phyloP scores from a whole-genome alignment of 1,140 invertebrate species.

The Drosophila busckii region DNA sequence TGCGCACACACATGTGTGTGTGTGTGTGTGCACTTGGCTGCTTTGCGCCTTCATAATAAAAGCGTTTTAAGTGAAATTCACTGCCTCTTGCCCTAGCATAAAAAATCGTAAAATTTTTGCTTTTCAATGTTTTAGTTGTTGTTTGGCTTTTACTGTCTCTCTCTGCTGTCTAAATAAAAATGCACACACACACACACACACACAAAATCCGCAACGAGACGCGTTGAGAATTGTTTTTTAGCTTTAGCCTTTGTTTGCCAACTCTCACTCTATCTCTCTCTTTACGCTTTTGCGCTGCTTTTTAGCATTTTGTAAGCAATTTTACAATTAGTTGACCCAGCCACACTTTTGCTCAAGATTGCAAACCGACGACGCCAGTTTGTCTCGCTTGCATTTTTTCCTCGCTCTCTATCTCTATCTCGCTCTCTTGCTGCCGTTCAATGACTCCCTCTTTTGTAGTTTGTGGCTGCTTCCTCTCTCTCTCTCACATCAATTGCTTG shows the following conservation, averaged over 20 bases:
- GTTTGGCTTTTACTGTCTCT: conserved; percentile 25
- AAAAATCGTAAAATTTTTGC: conserved; percentile 71
- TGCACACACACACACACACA: conserved; percentile 35
- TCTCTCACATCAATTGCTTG: conserved; percentile 49
- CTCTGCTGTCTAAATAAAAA: conserved; percentile 17
- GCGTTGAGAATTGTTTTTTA: conserved; percentile 33
- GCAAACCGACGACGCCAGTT: conserved; percentile 20
- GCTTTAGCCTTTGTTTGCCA: neutral
- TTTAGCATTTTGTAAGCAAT: conserved; percentile 26
- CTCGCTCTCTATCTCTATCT: conserved; percentile 1
- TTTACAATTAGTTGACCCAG: conserved; percentile 37
- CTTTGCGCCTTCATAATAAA: conserved; percentile 59
- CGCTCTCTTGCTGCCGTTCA: conserved; percentile 44
- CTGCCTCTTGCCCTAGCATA: conserved; percentile 58
- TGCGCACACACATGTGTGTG: conserved; percentile 27
- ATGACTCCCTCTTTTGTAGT: conserved; percentile 37
- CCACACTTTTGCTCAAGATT: conserved; percentile 6
- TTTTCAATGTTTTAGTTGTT: conserved; percentile 50
- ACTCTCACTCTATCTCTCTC: neutral
- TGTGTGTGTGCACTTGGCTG: conserved; percentile 15
- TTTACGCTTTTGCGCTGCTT: too few relatives aligned
- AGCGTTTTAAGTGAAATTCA: conserved; percentile 76
- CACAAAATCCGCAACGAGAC: conserved; percentile 32
- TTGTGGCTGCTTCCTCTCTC: conserved; percentile 5
- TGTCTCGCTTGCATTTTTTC: conserved; percentile 43